Conservation (phyloP, 2,888 invertebrate genomes). For the Steinernema carpocapsae region DNA sequence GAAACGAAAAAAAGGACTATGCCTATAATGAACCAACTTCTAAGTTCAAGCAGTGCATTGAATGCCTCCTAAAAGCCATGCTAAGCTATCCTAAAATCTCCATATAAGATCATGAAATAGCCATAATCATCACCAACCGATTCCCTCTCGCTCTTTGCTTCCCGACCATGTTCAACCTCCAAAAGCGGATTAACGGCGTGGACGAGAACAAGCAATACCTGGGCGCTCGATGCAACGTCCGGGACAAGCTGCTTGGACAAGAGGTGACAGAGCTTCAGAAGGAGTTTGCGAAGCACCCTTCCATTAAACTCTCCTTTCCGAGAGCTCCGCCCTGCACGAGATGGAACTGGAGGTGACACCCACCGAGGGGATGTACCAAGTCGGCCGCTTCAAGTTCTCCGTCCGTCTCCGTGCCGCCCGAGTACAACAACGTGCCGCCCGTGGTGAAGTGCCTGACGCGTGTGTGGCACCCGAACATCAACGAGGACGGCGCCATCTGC, state of each 20-base stretch:
- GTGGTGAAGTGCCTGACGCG: too few relatives aligned
- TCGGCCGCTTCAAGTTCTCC: slow-evolving; percentile 84
- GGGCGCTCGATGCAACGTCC: slow-evolving; percentile 60
- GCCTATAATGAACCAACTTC: too few relatives aligned
- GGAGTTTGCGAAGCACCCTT: slow-evolving; percentile 76
- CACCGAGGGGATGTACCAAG: slow-evolving; percentile 87
- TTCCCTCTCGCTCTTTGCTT: too few relatives aligned
- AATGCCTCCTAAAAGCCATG: too few relatives aligned
- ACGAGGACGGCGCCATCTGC: slow-evolving; percentile 88
- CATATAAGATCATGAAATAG: too few relatives aligned
- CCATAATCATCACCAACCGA: too few relatives aligned
- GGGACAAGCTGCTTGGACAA: slow-evolving; percentile 63
- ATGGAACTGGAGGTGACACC: slow-evolving; percentile 77
- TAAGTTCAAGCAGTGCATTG: too few relatives aligned
- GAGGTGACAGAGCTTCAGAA: slow-evolving; percentile 81
- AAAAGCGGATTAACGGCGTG: slow-evolving; percentile 64
- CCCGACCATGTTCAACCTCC: slow-evolving; percentile 65
- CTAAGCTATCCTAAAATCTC: too few relatives aligned
- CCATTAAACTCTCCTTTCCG: slow-evolving; percentile 81
- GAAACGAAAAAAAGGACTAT: too few relatives aligned
- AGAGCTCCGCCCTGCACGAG: slow-evolving; percentile 79
- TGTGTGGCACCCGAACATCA: too few relatives aligned
- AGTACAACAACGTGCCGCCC: slow-evolving; percentile 95
- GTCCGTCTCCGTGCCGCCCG: slow-evolving; percentile 87
- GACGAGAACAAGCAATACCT: slow-evolving; percentile 62